A percentile compares a stretch with the other conserved stretches of the same genome.
Conservation (phyloP, 2,888 invertebrate species). For the Scaptomyza parva region DNA sequence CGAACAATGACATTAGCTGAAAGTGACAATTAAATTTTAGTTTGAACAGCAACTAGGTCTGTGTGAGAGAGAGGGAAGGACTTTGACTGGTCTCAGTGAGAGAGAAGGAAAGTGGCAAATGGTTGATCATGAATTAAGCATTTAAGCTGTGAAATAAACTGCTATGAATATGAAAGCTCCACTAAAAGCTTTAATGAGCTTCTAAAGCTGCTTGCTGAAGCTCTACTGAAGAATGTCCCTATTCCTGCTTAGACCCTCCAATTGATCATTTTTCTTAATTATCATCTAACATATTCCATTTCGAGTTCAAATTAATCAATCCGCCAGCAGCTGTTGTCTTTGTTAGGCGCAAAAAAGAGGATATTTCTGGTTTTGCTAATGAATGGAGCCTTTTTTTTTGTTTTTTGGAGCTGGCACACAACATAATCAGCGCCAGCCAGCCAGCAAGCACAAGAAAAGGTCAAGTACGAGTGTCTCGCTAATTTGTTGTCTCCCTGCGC, state of each 20-base stretch:
- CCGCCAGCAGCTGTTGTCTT: conserved; percentile 11
- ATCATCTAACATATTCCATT: neutral
- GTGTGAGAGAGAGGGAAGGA: too few species aligned
- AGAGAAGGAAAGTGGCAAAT: conserved; percentile 1
- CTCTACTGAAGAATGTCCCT: neutral
- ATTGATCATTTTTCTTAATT: too few species aligned
- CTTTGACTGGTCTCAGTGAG: too few species aligned
- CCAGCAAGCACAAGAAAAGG: conserved; percentile 69
- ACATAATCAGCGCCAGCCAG: conserved; percentile 69
- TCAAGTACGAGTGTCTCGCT: conserved; percentile 72
- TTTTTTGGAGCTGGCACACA: conserved; percentile 43
- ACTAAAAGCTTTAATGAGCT: too few species aligned
- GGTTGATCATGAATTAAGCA: conserved; percentile 3
- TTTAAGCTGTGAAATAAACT: too few species aligned
- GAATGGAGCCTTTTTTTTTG: conserved; percentile 33
- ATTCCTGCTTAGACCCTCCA: too few species aligned
- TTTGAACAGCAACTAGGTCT: conserved; percentile 14
- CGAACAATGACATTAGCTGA: conserved; percentile 46
- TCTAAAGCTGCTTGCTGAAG: neutral
- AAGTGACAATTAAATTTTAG: conserved; percentile 40
- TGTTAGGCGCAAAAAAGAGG: neutral
- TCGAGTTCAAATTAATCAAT: conserved; percentile 4
- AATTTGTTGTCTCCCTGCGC: conserved; percentile 67
- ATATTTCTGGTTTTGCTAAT: conserved; percentile 30
- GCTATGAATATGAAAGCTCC: too few species aligned